Evolutionary conservation across 2,888 invertebrate species (phyloP), one percentile per base, ranked within the genome.

Genomic region (Xylota sylvarum): DNA sequence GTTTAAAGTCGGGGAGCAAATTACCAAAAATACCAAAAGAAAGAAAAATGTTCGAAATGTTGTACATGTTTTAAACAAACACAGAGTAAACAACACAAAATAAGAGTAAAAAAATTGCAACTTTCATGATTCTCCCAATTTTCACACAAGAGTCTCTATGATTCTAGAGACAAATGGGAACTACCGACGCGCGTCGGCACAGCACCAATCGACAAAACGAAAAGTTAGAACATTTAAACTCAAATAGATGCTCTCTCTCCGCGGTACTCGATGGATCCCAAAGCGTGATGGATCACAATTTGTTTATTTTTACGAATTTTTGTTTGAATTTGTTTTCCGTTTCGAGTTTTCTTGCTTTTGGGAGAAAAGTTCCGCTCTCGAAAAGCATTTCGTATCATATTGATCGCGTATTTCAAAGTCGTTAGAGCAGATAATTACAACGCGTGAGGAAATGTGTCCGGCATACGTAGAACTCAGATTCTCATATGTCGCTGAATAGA

Each of bases 371-470:
- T 69, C 55, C 32, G 19, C 52, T 52, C 40, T 73, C 62, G 32
- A 30, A 40, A 62, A 40, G 17, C 0, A 60, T 48, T 69, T 58
- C n/a, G 52, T n/a, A 64, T 55, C 64, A 74, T 46, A 46, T 62
- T 58, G 50, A 73, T 65, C 14, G 56, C 50, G 56, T 37, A 58
- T 48, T 32, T 79, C 37, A 10, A 55, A 62, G 27, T 62, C 62
- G 70, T 62, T 72, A 79, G 65, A 64, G 65, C 70, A 65, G 62
- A 72, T 64, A 78, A 78, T 70, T 58, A 58, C 56, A 19, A 23
- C 77, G 40, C 55, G 64, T 23, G 30, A 40, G 43, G 40, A 35
- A 62, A 32, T 40, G 37, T 40, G 65, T 46, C 56, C 52, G 43
- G 27, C 10, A 10, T 27, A 10, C 19, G 30, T 12, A 4, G 30